phyloP scores from a whole-genome alignment of 2,888 invertebrate genomes.

The Polydesmus complanatus region DNA sequence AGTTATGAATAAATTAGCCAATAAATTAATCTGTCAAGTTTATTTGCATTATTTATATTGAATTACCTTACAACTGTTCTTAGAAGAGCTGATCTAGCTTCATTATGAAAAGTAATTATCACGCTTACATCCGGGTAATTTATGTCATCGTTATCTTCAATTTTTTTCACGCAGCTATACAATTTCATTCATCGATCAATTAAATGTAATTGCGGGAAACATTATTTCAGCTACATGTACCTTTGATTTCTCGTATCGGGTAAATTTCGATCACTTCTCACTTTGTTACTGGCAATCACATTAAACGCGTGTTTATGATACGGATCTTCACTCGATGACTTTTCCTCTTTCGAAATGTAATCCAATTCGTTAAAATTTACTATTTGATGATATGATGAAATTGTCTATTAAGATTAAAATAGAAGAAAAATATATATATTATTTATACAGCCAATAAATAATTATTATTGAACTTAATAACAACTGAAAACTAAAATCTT shows the following conservation, averaged over 20 bases:
- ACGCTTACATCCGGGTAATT: conserved; percentile 33
- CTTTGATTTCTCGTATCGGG: conserved; percentile 17
- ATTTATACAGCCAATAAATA: too few relatives aligned
- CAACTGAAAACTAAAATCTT: too few relatives aligned
- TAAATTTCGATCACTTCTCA: conserved; percentile 14
- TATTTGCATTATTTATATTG: conserved; percentile 26
- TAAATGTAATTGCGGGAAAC: not conserved
- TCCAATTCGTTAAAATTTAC: not conserved
- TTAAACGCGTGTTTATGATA: conserved; percentile 19
- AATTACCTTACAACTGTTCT: conserved; percentile 30
- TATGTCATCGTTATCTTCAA: conserved; percentile 21
- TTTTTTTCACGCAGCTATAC: not conserved
- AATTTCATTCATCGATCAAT: not conserved
- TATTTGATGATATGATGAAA: not conserved
- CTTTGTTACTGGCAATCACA: conserved; percentile 15
- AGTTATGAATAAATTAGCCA: not conserved
- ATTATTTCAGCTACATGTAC: conserved; percentile 9
- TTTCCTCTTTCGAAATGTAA: too few relatives aligned
- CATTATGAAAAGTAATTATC: conserved; percentile 38
- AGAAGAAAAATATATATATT: too few relatives aligned
- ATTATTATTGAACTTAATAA: too few relatives aligned
- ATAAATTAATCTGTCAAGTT: not conserved
- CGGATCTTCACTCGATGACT: conserved; percentile 7
- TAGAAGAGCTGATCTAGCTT: conserved; percentile 30
- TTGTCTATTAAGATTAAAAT: not conserved